These are phyloP conservation scores for Norana najaformis DNA, from an alignment of 2,888 invertebrate species.

Conservation along the genomic window DNA sequence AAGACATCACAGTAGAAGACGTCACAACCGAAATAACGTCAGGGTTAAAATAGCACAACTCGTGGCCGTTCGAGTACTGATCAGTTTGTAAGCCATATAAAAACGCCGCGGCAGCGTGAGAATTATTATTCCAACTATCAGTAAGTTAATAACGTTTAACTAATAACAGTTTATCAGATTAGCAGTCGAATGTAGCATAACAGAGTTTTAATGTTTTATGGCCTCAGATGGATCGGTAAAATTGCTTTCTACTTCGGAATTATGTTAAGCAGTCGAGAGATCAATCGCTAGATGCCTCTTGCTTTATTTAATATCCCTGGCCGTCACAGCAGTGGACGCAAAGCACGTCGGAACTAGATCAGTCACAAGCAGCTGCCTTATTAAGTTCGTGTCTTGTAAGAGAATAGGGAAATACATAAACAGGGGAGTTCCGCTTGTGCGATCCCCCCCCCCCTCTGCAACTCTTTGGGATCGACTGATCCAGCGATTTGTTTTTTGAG, in stretches of 20 bases:
- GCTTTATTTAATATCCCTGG: background rate
- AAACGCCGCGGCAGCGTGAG: background rate
- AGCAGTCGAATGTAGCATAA: background rate
- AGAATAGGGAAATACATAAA: background rate
- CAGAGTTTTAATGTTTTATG: background rate
- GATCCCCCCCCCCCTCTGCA: no score
- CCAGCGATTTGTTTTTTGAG: background rate
- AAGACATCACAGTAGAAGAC: background rate
- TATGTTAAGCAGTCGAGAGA: no score
- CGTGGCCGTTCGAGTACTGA: background rate
- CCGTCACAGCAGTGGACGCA: background rate
- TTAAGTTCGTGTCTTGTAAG: background rate
- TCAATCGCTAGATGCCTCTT: no score
- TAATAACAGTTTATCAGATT: background rate
- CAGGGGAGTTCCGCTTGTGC: background rate
- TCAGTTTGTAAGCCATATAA: background rate
- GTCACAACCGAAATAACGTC: background rate
- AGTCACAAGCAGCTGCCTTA: background rate
- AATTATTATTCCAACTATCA: background rate
- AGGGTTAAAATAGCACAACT: background rate
- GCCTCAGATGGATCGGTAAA: no score
- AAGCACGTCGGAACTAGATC: background rate
- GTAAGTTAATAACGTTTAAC: background rate
- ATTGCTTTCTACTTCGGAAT: no score
- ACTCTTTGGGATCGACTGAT: background rate